A percentile compares a stretch with the other conserved stretches of the same genome.
These are phyloP conservation scores for Lepeophtheirus nordmannii DNA, from an alignment of 2,888 invertebrate species.

Conservation along the genomic window DNA sequence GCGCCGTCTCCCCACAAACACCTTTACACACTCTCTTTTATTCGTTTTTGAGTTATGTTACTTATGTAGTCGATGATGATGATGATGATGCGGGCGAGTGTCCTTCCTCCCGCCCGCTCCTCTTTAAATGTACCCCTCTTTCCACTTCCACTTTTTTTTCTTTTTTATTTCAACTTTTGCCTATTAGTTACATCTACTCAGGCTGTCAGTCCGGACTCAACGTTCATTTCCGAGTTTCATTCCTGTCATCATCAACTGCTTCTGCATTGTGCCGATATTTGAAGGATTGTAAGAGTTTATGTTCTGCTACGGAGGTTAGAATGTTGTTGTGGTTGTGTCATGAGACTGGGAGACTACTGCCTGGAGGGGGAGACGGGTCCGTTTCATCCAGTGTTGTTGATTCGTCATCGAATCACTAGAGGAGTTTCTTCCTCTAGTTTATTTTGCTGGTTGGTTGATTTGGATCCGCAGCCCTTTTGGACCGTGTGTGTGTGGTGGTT, in stretches of 20 bases:
- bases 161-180: background rate
- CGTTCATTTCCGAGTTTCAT: background rate
- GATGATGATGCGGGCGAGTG: slow-evolving; percentile 7
- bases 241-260: background rate
- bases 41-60: background rate
- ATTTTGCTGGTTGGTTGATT: too few relatives aligned
- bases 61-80: too few relatives aligned
- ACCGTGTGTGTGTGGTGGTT: background rate
- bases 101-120: background rate
- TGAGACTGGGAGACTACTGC: too few relatives aligned
- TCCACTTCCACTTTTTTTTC: background rate
- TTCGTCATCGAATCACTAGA: too few relatives aligned
- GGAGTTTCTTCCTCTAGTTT: too few relatives aligned
- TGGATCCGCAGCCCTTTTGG: too few relatives aligned
- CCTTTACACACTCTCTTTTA: background rate
- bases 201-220: background rate
- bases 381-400: too few relatives aligned
- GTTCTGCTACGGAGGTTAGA: too few relatives aligned
- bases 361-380: too few relatives aligned
- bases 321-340: too few relatives aligned
- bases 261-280: background rate
- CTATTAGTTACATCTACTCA: background rate
- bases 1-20: background rate
- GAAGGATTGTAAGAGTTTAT: too few relatives aligned
- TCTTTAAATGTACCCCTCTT: background rate